A percentile compares a stretch with the other conserved stretches of the same genome.
These are phyloP conservation scores for Xylocampa areola DNA, from an alignment of 2,888 invertebrate species.

Conservation along the genomic window DNA sequence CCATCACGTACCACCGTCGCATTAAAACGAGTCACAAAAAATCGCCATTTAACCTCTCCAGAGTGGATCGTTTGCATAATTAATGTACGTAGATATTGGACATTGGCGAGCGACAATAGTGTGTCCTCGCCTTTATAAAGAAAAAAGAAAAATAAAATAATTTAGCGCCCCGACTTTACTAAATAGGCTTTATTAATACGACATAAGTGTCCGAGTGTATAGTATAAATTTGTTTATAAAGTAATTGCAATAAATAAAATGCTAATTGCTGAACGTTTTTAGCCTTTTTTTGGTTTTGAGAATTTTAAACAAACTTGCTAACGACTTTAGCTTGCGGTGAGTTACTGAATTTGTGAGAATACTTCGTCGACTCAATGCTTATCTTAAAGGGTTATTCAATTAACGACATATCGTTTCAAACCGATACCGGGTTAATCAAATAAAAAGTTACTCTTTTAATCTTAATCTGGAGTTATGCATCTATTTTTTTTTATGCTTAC, in stretches of 20 bases:
- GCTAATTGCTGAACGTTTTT: slow-evolving; percentile 39
- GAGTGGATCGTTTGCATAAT: slow-evolving; percentile 80
- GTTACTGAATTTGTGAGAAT: slow-evolving; percentile 33
- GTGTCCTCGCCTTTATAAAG: slow-evolving; percentile 51
- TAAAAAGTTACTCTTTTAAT: slow-evolving; percentile 39
- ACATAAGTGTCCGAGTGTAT: slow-evolving; percentile 15
- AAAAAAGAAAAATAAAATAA: slow-evolving; percentile 19
- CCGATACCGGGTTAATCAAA: slow-evolving; percentile 29
- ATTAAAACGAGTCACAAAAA: slow-evolving; percentile 72
- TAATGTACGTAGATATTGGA: slow-evolving; percentile 75
- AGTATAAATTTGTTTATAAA: slow-evolving; percentile 41
- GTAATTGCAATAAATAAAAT: slow-evolving; percentile 51
- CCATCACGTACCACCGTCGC: slow-evolving; percentile 74
- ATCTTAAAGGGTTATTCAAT: slow-evolving; percentile 39
- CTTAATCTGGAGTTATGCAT: slow-evolving; percentile 50
- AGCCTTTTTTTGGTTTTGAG: slow-evolving; percentile 18
- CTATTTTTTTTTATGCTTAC: slow-evolving; percentile 10
- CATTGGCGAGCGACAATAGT: slow-evolving; percentile 64
- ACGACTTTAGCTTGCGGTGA: slow-evolving; percentile 24
- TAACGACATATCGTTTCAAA: slow-evolving; percentile 38
- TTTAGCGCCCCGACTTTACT: slow-evolving; percentile 23
- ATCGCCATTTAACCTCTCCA: slow-evolving; percentile 66
- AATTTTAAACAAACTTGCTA: slow-evolving; percentile 30
- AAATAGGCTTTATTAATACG: slow-evolving; percentile 41
- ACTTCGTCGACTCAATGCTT: slow-evolving; percentile 6